Base-by-base conservation (phyloP, 2,888 invertebrate species). In the Xylophagus ater region DNA sequence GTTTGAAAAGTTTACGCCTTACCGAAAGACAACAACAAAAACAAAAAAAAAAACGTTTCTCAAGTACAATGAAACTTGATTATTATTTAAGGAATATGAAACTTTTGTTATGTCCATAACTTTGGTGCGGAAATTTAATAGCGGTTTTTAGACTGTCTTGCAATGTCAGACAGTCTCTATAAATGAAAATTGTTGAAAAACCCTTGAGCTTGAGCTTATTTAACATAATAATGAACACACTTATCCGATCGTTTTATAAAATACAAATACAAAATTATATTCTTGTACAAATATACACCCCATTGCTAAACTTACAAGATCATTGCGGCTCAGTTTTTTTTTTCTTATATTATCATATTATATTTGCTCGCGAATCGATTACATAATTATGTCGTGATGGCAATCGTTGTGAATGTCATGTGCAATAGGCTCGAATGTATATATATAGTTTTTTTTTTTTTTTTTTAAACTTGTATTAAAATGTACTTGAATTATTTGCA, bases 121-220 rank as follows among this genome's bases (percentile, higher is more conserved):
- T 13, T 10, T 6, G 6, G 6, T 3, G n/a, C 26, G n/a, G 13
- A 9, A 5, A 26, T 23, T 6, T 26, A 12, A 26, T 6, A 26
- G 26, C 26, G 10, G 26, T 26, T 33, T 21, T 13, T 23, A 33
- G 33, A 21, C 17, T 13, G 17, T 30, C 9, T 30, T n/a, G 32
- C 19, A 15, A 8, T 4, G 17, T 7, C 8, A 12, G 35, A n/a
- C 14, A 4, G 26, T 26, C 5, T 13, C 26, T 26, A 25, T 26
- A 26, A 28, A 19, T 13, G 29, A n/a, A 21, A 25, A 34, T 34
- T 30, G 28, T 24, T 20, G 17, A 8, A 36, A 32, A 34, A 40
- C 40, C 43, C 43, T 43, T 43, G 43, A 43, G 43, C 43, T 43
- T 43, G 43, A 43, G 43, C 40, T 43, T 31, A 37, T 37, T 37